phyloP scores from a whole-genome alignment of 2,888 invertebrate species.

The Fragum sueziense region DNA sequence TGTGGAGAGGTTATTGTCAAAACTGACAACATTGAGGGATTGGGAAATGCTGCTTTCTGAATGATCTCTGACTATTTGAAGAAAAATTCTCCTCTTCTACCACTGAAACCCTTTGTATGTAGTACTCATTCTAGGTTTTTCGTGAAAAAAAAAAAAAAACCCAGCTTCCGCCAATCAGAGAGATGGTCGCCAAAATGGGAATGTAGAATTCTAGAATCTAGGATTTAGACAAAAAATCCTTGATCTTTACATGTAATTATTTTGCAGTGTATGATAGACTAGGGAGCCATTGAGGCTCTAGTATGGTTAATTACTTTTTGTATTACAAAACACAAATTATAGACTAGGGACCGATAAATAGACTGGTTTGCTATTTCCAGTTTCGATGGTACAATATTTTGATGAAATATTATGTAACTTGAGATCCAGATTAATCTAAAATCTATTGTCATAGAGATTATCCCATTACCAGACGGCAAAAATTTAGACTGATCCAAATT shows the following conservation, averaged over 20 bases:
- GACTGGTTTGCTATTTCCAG: background rate
- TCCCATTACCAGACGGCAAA: background rate
- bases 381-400: background rate
- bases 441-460: too few relatives aligned
- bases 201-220: too few relatives aligned
- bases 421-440: too few relatives aligned
- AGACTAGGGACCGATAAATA: slow-evolving; percentile 6
- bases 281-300: background rate
- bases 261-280: background rate
- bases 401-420: background rate
- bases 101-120: too few relatives aligned
- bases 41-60: slow-evolving; percentile 18
- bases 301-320: slow-evolving; percentile 14
- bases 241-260: background rate
- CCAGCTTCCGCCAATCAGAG: too few relatives aligned
- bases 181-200: too few relatives aligned
- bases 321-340: slow-evolving; percentile 18
- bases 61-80: slow-evolving; percentile 5
- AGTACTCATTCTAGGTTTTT: too few relatives aligned
- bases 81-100: too few relatives aligned
- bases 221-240: too few relatives aligned
- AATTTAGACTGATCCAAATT: too few relatives aligned
- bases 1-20: slow-evolving; percentile 24
- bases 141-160: too few relatives aligned
- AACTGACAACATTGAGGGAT: slow-evolving; percentile 32